Evolutionary conservation across 2,888 invertebrate species (phyloP).

Genomic region (Fragum fragum): DNA sequence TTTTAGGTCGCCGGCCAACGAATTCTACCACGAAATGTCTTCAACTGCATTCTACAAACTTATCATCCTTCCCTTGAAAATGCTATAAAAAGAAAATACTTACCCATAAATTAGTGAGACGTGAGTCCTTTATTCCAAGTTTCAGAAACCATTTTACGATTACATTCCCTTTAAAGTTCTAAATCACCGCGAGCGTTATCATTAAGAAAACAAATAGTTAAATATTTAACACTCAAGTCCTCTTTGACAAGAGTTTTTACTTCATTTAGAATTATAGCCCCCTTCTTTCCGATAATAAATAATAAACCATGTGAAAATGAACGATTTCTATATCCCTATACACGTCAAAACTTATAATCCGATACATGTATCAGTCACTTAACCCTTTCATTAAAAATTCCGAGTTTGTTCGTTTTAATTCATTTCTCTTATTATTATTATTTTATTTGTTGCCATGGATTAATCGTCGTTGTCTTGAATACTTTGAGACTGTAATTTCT

Average conservation of each 20-base stretch:
- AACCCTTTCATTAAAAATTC: no score
- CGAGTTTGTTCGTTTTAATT: no score
- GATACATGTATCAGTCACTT: not conserved
- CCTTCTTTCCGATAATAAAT: not conserved
- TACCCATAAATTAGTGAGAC: no score
- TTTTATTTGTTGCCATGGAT: no score
- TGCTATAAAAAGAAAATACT: no score
- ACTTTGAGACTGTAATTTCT: no score
- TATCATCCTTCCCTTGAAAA: no score
- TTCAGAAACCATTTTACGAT: not conserved
- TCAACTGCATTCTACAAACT: no score
- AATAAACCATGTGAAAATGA: not conserved
- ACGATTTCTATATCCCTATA: not conserved
- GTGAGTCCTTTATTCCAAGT: not conserved
- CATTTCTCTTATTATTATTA: no score
- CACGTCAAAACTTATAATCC: not conserved
- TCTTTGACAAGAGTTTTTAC: conserved; percentile 16
- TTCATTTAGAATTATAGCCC: conserved; percentile 6
- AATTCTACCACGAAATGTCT: no score
- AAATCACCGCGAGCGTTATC: conserved; percentile 46
- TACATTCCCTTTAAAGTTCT: conserved; percentile 17
- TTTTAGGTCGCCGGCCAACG: no score
- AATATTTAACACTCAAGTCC: conserved; percentile 48
- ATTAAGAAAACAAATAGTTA: conserved; percentile 61
- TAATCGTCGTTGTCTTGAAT: no score